Conservation (phyloP, 2,888 invertebrate species). For the Leptinotarsa juncta region DNA sequence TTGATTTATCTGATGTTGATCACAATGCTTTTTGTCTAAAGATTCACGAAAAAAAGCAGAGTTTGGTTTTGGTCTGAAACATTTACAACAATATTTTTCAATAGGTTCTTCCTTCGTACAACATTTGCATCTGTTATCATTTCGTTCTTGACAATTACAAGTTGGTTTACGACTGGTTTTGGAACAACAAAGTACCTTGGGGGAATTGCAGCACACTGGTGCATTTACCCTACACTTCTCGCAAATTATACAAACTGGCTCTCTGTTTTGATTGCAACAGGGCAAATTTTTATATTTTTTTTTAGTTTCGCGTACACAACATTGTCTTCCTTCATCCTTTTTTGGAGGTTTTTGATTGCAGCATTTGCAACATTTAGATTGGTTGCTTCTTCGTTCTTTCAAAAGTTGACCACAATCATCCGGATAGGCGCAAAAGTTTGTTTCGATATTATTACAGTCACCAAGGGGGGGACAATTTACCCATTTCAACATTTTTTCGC, state of each 20-base stretch:
- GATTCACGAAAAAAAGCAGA: slow-evolving; percentile 12
- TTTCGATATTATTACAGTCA: slow-evolving; percentile 28
- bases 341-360: neutral
- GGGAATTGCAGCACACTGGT: neutral
- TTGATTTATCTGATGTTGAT: neutral
- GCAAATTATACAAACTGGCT: slow-evolving; percentile 19
- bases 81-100: slow-evolving; percentile 10
- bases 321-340: slow-evolving; percentile 10
- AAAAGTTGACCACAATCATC: slow-evolving; percentile 20
- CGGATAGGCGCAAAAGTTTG: slow-evolving; percentile 21
- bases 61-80: neutral
- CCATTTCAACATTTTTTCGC: slow-evolving; percentile 60
- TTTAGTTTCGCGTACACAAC: slow-evolving; percentile 15
- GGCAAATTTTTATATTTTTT: slow-evolving; percentile 8
- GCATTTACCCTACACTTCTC: slow-evolving; percentile 23
- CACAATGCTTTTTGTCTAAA: slow-evolving; percentile 9
- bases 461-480: slow-evolving; percentile 58
- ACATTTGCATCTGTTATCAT: slow-evolving; percentile 14
- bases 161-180: slow-evolving; percentile 16
- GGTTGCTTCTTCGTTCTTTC: slow-evolving; percentile 5
- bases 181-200: slow-evolving; percentile 6
- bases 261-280: slow-evolving; percentile 11
- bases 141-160: neutral
- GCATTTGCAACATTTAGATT: neutral
- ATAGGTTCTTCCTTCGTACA: slow-evolving; percentile 7